These are phyloP conservation scores for Lepidurus packardi DNA, from an alignment of 1,140 invertebrate species.

Conservation along the genomic window DNA sequence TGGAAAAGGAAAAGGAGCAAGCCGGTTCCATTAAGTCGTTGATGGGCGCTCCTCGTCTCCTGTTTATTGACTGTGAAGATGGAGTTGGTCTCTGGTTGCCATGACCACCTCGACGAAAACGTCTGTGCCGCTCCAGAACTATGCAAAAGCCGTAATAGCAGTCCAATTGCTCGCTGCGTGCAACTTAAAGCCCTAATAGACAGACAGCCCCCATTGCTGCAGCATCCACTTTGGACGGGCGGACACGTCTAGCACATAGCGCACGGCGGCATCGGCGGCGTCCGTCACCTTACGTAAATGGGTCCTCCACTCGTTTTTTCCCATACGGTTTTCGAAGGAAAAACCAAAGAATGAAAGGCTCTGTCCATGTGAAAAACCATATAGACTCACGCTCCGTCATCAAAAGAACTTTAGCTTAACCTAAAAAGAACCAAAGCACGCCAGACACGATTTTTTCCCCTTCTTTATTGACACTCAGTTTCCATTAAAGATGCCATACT, in stretches of 20 bases:
- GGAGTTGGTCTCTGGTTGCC: constrained; percentile 16
- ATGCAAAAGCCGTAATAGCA: neutral
- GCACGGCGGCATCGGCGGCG: neutral
- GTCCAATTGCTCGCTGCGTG: neutral
- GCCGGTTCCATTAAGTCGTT: neutral
- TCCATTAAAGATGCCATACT: neutral
- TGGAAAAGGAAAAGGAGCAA: neutral
- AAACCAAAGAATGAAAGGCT: no score
- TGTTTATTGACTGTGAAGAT: constrained; percentile 22
- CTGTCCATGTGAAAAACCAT: neutral
- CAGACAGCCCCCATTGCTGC: neutral
- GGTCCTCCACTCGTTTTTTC: no score
- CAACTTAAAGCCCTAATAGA: constrained; percentile 9
- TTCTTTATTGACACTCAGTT: constrained; percentile 7
- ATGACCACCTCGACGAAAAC: constrained; percentile 21
- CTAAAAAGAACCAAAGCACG: no score
- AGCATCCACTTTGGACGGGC: neutral
- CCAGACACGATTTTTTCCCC: neutral
- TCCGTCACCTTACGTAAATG: neutral
- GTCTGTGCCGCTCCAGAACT: neutral
- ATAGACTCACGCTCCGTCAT: neutral
- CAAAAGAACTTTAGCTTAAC: neutral
- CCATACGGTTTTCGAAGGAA: no score
- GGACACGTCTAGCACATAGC: neutral
- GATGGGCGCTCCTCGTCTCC: constrained; percentile 11